Percentiles rank a stretch among this genome's conserved stretches.
Conservation (phyloP, 2,888 invertebrate genomes). For the Automeris io region DNA sequence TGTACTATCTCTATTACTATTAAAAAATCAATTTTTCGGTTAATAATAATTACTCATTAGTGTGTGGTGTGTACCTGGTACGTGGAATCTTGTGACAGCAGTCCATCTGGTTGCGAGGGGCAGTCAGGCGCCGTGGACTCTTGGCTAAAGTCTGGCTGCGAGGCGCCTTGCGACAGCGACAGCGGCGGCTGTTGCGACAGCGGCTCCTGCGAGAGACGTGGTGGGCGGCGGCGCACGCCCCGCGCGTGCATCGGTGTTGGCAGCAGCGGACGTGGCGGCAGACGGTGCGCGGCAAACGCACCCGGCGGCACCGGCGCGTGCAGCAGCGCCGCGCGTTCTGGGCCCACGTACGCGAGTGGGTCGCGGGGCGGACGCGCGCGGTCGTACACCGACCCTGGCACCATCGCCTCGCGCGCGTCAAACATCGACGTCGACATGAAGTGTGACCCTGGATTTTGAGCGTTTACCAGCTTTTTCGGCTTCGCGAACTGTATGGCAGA, state of each 20-base stretch:
- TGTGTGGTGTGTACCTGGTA: too few relatives aligned
- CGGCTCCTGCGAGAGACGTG: slow-evolving; percentile 81
- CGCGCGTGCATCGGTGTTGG: slow-evolving; percentile 78
- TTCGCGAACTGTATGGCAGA: slow-evolving; percentile 98
- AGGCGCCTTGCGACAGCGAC: slow-evolving; percentile 84
- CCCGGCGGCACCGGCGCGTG: slow-evolving; percentile 94
- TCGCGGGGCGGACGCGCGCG: slow-evolving; percentile 90
- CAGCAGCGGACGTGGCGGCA: slow-evolving; percentile 84
- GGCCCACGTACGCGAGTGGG: slow-evolving; percentile 94
- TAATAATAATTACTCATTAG: too few relatives aligned
- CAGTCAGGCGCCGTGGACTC: slow-evolving; percentile 91
- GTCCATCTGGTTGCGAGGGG: slow-evolving; percentile 95
- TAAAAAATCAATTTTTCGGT: too few relatives aligned
- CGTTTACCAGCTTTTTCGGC: slow-evolving; percentile 96
- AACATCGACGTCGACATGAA: slow-evolving; percentile 99
- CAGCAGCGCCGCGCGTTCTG: slow-evolving; percentile 85
- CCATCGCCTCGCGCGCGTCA: slow-evolving; percentile 96
- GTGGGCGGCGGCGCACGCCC: slow-evolving; percentile 46
- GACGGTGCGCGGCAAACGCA: slow-evolving; percentile 95
- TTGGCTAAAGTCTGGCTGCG: slow-evolving; percentile 85
- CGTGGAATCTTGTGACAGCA: slow-evolving; percentile 94
- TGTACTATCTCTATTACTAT: too few relatives aligned
- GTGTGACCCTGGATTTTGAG: slow-evolving; percentile 96
- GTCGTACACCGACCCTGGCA: slow-evolving; percentile 95
- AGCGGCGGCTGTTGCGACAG: slow-evolving; percentile 84